These are phyloP conservation scores for Synanthedon myopaeformis DNA, from an alignment of 2,888 invertebrate genomes.

Conservation along the genomic window DNA sequence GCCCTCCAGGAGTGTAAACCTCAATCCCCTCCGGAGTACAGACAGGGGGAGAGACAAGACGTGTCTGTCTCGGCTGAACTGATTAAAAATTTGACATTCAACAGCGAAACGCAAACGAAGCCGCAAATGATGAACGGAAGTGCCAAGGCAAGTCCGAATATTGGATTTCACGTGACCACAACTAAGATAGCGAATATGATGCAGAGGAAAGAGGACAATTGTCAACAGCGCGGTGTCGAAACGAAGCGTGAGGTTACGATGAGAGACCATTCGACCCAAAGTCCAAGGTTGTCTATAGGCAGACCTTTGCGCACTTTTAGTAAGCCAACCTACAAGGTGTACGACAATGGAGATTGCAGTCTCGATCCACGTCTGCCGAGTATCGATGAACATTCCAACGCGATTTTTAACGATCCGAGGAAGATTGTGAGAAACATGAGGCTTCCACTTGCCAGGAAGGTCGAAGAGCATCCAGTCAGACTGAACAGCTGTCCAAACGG, in stretches of 20 bases:
- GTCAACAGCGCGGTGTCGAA: neutral
- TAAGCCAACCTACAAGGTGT: constrained; percentile 12
- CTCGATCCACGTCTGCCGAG: constrained; percentile 40
- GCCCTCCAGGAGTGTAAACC: constrained; percentile 31
- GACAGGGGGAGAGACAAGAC: constrained; percentile 5
- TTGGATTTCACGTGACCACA: neutral
- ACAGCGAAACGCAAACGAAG: neutral
- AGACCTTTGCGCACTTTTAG: neutral
- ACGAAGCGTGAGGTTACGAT: neutral
- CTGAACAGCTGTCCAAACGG: constrained; percentile 33
- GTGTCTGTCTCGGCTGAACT: neutral
- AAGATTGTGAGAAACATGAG: constrained; percentile 21
- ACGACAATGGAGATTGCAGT: constrained; percentile 43
- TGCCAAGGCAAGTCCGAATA: neutral
- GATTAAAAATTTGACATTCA: neutral
- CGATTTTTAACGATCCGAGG: constrained; percentile 18
- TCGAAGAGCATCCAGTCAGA: constrained; percentile 16
- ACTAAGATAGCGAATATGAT: neutral
- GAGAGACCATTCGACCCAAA: neutral
- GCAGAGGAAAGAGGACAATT: neutral
- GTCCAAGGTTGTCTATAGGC: neutral
- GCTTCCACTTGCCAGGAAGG: constrained; percentile 22
- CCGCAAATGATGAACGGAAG: neutral
- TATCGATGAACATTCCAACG: constrained; percentile 53
- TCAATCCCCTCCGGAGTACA: constrained; percentile 36